Percentiles rank a stretch among this genome's conserved stretches.
These are phyloP conservation scores for Danio aesculapii DNA, from an alignment of 2,797 vertebrate genomes.

Conservation along the genomic window DNA sequence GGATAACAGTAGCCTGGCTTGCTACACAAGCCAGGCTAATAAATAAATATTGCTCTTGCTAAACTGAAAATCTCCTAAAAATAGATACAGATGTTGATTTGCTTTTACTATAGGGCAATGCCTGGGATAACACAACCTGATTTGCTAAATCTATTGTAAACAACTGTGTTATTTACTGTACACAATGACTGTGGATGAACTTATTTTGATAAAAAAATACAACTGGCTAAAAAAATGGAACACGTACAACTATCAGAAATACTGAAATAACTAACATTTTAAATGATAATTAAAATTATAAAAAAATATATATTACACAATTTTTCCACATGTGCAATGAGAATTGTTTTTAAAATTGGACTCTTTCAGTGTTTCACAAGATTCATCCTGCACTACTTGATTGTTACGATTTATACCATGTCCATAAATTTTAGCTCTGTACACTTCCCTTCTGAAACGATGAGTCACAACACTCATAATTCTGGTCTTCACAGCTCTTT, in stretches of 20 bases:
- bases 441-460: background rate
- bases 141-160: slow-evolving; percentile 7
- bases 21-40: no score
- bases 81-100: slow-evolving; percentile 42
- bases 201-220: background rate
- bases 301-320: background rate
- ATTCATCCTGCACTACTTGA: background rate
- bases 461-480: slow-evolving; percentile 32
- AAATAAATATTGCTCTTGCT: background rate
- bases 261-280: background rate
- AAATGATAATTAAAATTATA: background rate
- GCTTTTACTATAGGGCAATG: slow-evolving; percentile 12
- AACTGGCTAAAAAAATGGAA: background rate
- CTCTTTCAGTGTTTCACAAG: background rate
- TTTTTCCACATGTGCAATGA: background rate
- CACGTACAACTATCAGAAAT: background rate
- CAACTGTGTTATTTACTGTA: slow-evolving; percentile 13
- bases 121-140: background rate
- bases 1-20: no score
- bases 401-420: background rate
- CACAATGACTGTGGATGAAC: background rate
- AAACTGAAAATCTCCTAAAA: slow-evolving; percentile 4
- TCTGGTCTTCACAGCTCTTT: slow-evolving; percentile 17
- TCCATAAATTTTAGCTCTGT: slow-evolving; percentile 22
- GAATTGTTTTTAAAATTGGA: no score